Conservation (phyloP, 2,113 vertebrate species). For the Anolis carolinensis region DNA sequence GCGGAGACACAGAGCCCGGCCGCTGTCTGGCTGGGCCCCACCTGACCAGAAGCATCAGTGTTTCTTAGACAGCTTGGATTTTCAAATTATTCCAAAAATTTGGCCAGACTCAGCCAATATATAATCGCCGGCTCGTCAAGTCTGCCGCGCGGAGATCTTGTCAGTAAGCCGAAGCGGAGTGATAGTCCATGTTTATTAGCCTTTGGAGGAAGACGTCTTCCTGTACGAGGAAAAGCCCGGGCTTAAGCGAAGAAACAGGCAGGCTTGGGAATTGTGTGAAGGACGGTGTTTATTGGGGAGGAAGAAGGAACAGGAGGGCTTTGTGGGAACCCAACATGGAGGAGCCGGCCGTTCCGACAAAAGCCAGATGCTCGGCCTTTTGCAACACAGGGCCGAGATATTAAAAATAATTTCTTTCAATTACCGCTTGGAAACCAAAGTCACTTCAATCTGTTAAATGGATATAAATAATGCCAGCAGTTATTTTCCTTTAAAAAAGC, state of each 20-base stretch:
- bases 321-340: constrained; percentile 37
- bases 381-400: constrained; percentile 24
- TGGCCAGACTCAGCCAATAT: constrained; percentile 8
- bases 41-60: constrained; percentile 3
- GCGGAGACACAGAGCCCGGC: not conserved
- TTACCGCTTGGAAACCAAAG: constrained; percentile 35
- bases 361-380: not conserved
- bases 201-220: constrained; percentile 22
- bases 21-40: not conserved
- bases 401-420: constrained; percentile 43
- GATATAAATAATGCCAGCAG: constrained; percentile 46
- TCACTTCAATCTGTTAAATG: constrained; percentile 50
- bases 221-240: constrained; percentile 31
- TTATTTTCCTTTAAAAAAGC: not conserved
- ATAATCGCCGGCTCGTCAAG: not conserved
- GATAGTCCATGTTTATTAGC: constrained; percentile 22
- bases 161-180: constrained; percentile 19
- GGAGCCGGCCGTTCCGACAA: not conserved
- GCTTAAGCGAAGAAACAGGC: constrained; percentile 23
- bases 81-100: constrained; percentile 26
- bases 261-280: constrained; percentile 9
- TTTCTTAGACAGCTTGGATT: constrained; percentile 3
- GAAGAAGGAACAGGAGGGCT: constrained; percentile 5
- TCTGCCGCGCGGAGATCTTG: not conserved
- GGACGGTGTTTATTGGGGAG: constrained; percentile 48